Percentiles rank a stretch among this genome's conserved stretches.
Evolutionary conservation across 2,888 invertebrate species (phyloP).

Genomic region (Chrysopilus asiliformis): DNA sequence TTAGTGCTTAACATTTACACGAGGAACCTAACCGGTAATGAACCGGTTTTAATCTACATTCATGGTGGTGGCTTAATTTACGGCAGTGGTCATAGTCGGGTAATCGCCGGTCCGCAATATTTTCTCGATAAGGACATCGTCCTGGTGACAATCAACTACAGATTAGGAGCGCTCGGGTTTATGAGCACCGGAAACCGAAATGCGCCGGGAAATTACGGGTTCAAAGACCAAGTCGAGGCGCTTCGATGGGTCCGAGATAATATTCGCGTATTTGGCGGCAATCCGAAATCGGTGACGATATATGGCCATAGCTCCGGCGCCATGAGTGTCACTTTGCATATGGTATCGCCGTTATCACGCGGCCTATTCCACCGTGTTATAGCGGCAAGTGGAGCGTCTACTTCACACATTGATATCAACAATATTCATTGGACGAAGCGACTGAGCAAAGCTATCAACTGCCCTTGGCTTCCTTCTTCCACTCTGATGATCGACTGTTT

Average conservation of each 20-base stretch:
- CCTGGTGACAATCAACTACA: conserved; percentile 28
- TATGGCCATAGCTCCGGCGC: conserved; percentile 30
- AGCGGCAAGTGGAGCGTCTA: conserved; percentile 39
- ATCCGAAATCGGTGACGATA: conserved; percentile 47
- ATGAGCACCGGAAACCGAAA: conserved; percentile 45
- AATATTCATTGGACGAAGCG: no score
- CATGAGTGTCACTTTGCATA: conserved; percentile 20
- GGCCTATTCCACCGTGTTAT: conserved; percentile 55
- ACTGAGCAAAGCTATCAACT: no score
- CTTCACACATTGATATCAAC: neutral
- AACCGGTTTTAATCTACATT: conserved; percentile 1
- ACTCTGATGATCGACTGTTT: no score
- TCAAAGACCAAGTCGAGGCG: conserved; percentile 52
- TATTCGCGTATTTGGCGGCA: conserved; percentile 50
- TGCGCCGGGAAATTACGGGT: conserved; percentile 51
- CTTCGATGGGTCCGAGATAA: conserved; percentile 50
- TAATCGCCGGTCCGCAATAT: conserved; percentile 23
- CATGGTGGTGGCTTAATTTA: neutral
- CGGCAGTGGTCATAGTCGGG: neutral
- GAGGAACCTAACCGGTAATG: conserved; percentile 8
- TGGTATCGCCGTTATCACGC: conserved; percentile 48
- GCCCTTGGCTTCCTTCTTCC: no score
- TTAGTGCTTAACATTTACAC: conserved; percentile 45
- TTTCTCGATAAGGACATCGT: conserved; percentile 27
- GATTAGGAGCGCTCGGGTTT: conserved; percentile 38